Evolutionary conservation across 2,113 vertebrate genomes (phyloP), one percentile per base, ranked within the genome.

Genomic region (Bubo scandiacus): DNA sequence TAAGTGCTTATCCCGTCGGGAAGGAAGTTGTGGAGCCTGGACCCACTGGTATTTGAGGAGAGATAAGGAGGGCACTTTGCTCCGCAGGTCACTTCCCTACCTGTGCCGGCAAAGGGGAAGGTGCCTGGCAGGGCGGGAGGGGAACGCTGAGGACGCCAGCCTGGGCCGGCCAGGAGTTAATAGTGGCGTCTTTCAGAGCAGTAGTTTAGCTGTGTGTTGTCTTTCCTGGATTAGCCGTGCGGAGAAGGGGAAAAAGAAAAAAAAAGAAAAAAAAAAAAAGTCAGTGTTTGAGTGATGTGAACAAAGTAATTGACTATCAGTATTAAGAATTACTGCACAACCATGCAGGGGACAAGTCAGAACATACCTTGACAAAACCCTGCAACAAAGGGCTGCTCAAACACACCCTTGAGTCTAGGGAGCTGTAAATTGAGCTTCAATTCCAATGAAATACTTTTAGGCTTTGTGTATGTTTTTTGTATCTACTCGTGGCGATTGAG

Each of bases 341-440:
- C 93, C 77, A 23, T 83, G 72, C 71, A 54, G 83, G 80, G 94
- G 91, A 93, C 86, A 96, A 96, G 92, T 94, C 85, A 94, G 94
- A 96, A 96, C 96, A 96, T 54, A 97, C 62, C 96, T 97, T 94
- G 84, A 89, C 88, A 92, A 92, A 84, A 75, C 79, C 68, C 40
- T 72, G 51, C 77, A 70, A 94, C 91, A 94, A 92, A 96, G 94
- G 91, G 84, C 87, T 81, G 94, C 79, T 65, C 61, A 79, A 93
- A 93, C 77, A 55, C 72, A 95, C 88, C 94, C 85, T 83, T 40
- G 67, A 94, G 81, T 93, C 59, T 93, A 25, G 13, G 67, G 81
- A 95, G 68, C 90, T 96, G 90, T 83, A 93, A 95, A 89, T 55
- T 92, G 90, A 96, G 71, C 90, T 93, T 83, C 30, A 67, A 0